Conservation (phyloP, 2,797 vertebrate genomes). For the Discoglossus pictus region DNA sequence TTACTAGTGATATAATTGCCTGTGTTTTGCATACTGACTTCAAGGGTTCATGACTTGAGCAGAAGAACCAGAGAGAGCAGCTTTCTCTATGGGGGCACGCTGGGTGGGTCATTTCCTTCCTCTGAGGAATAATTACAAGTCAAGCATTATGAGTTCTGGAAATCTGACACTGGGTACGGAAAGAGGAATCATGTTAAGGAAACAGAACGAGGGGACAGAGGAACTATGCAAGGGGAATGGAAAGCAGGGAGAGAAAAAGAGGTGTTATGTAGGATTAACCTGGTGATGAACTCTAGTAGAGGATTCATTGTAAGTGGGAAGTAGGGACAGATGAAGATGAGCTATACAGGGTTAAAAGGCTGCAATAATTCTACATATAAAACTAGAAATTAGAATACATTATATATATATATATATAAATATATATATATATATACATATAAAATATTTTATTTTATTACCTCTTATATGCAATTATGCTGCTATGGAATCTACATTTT, state of each 20-base stretch:
- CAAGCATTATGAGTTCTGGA: conserved; percentile 55
- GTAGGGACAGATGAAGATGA: too few relatives aligned
- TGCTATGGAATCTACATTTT: too few relatives aligned
- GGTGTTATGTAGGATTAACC: too few relatives aligned
- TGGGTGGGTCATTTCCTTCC: conserved; percentile 53
- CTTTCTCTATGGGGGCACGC: conserved; percentile 44
- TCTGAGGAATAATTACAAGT: conserved; percentile 59
- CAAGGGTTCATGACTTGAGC: conserved; percentile 4
- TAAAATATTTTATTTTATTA: too few relatives aligned
- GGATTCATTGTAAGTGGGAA: too few relatives aligned
- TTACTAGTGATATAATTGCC: conserved; percentile 5
- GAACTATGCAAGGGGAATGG: too few relatives aligned
- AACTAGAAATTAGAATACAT: too few relatives aligned
- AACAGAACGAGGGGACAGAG: conserved; percentile 46
- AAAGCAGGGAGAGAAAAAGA: conserved; percentile 41
- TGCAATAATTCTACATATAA: too few relatives aligned
- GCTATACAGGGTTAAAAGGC: neutral
- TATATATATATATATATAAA: too few relatives aligned
- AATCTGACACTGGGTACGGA: conserved; percentile 61
- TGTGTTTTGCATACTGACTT: neutral
- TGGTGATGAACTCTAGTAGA: too few relatives aligned
- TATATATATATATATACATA: too few relatives aligned
- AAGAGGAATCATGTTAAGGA: conserved; percentile 51
- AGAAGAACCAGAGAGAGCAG: conserved; percentile 8
- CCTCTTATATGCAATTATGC: too few relatives aligned